Evolutionary conservation across 2,797 vertebrate genomes (phyloP).

Genomic region (Lacerta bilineata): DNA sequence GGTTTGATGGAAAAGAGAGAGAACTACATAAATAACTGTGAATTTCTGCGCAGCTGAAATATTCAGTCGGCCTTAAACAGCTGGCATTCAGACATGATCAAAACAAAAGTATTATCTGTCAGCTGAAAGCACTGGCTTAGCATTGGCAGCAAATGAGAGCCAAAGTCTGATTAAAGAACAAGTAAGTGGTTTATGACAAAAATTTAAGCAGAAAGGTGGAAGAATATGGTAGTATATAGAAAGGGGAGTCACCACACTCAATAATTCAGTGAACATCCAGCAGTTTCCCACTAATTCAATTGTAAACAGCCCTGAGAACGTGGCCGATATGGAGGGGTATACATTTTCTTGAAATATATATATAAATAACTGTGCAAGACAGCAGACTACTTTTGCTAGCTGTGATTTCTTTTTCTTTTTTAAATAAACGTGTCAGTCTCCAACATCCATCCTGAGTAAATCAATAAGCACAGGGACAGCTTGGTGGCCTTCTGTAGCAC

Average conservation of each 20-base stretch:
- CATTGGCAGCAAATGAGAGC: conserved; percentile 23
- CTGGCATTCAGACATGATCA: neutral
- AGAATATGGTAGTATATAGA: neutral
- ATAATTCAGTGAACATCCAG: neutral
- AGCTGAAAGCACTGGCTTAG: neutral
- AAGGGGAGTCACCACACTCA: neutral
- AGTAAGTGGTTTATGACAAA: neutral
- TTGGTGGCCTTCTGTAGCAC: neutral
- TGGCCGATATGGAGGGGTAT: neutral
- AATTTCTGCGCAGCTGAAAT: conserved; percentile 26
- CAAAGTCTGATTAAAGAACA: conserved; percentile 14
- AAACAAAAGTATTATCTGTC: conserved; percentile 29
- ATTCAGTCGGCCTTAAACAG: neutral
- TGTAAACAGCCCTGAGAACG: neutral
- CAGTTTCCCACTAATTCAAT: neutral
- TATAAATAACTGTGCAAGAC: neutral
- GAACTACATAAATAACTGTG: neutral
- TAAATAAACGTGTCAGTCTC: neutral
- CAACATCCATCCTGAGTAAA: neutral
- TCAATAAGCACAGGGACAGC: neutral
- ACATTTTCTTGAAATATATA: neutral
- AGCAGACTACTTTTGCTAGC: neutral
- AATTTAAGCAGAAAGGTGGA: neutral
- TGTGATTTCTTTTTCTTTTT: neutral
- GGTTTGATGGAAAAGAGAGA: conserved; percentile 6